These are phyloP conservation scores for Atlantisia rogersi DNA, from an alignment of 2,113 vertebrate genomes.

Conservation along the genomic window DNA sequence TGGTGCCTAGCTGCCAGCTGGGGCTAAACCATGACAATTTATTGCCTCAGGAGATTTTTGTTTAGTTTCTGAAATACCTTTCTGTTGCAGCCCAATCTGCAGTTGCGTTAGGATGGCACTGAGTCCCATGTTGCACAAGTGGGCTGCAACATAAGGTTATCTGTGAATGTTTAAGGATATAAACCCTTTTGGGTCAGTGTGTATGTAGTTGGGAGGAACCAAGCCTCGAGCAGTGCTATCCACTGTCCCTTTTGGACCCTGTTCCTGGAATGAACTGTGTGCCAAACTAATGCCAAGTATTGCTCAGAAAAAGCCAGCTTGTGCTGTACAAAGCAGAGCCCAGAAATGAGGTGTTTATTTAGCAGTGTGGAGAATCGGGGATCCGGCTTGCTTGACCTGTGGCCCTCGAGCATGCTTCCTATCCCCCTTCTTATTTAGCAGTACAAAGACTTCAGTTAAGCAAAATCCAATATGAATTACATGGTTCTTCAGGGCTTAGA, in stretches of 20 bases:
- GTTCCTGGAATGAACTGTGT: neutral
- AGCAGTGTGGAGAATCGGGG: neutral
- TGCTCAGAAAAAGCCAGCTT: neutral
- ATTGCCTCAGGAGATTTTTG: neutral
- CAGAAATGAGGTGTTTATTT: neutral
- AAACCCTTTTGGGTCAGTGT: neutral
- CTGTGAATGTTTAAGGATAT: neutral
- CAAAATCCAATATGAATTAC: neutral
- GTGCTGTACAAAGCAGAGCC: neutral
- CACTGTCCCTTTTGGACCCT: neutral
- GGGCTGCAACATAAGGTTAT: neutral
- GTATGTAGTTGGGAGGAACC: neutral
- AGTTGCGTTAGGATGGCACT: neutral
- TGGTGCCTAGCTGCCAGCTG: too few relatives aligned
- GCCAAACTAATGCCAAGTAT: neutral
- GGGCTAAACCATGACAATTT: neutral
- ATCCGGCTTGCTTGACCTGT: neutral
- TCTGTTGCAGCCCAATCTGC: neutral
- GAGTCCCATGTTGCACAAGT: neutral
- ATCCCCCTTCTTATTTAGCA: neutral
- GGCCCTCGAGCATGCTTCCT: neutral
- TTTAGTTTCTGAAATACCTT: neutral
- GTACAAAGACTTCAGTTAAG: neutral
- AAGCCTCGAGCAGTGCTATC: neutral
- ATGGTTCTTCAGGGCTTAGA: neutral